Base-by-base conservation (phyloP, 2,888 invertebrate genomes). In the Hipparchia sbordonii region DNA sequence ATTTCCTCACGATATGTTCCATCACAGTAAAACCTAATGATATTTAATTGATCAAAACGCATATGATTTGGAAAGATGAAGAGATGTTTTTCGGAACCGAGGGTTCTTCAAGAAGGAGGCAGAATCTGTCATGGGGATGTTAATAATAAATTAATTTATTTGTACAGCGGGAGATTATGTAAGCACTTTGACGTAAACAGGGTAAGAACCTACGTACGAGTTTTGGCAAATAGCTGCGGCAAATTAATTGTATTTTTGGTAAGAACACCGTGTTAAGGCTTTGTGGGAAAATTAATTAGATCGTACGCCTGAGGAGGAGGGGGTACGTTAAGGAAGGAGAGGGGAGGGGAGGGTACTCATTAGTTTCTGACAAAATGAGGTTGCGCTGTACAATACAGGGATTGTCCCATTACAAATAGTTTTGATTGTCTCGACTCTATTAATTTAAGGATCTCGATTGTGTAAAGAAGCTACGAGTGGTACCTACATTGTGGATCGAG, bases 231-330 rank as follows among this genome's bases (percentile, higher is more conserved):
- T 65, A 63, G 59, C 51, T 59, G 65, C 52, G 48, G 70, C n/a
- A 70, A 67, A 67, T 67, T 73, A 70, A 73, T 73, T 62, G 62
- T 73, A 70, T 73, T 73, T 70, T 73, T 67, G 73, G 61, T 70
- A 65, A 52, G 39, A 72, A 73, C 67, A 67, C 45, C 67, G 70
- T 67, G 69, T 72, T 60, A 73, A 61, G 70, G 70, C 70, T 73
- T 73, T 73, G 67, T 70, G 67, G 69, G 59, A 33, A 61, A 70
- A 51, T 66, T 72, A 72, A 72, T 72, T 70, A 72, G 60, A 66
- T 51, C 57, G 65, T 65, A 52, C 66, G 63, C 57, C 62, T 48
- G 62, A 62, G 13, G 60, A 48, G 51, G 7, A 12, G 65, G 51
- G 46, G 62, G 8, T 57, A 56, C 1, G n/a, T 56, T 5, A 7